Evolutionary conservation across 2,797 vertebrate species (phyloP).

Genomic region (Gymnoscopelus microlampas): DNA sequence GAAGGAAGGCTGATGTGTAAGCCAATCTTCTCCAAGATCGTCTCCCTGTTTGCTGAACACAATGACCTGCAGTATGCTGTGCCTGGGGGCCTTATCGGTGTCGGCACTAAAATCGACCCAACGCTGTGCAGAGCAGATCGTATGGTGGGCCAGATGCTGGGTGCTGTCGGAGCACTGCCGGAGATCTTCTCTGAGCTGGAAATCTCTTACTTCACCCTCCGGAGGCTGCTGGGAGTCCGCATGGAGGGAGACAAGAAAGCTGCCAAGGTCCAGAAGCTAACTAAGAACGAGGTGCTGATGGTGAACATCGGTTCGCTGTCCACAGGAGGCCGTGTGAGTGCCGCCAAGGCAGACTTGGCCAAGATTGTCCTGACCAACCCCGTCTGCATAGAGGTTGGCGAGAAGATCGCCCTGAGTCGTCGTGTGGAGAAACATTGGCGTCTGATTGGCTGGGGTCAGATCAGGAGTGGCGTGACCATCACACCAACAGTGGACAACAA

Average conservation of each 20-base stretch:
- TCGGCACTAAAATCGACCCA: slow-evolving; percentile 98
- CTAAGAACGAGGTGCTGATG: slow-evolving; percentile 98
- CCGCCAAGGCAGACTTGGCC: slow-evolving; percentile 97
- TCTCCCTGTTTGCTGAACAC: slow-evolving; percentile 97
- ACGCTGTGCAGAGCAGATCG: slow-evolving; percentile 96
- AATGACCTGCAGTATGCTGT: slow-evolving; percentile 98
- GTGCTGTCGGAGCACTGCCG: slow-evolving; percentile 94
- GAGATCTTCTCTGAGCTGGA: slow-evolving; percentile 99
- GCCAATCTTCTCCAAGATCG: slow-evolving; percentile 99
- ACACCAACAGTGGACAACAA: slow-evolving; percentile 98
- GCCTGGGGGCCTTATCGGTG: slow-evolving; percentile 97
- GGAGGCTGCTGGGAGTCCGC: slow-evolving; percentile 93
- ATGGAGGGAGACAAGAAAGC: slow-evolving; percentile 99
- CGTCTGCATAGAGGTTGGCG: slow-evolving; percentile 97
- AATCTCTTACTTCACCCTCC: slow-evolving; percentile 96
- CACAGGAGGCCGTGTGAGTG: slow-evolving; percentile 96
- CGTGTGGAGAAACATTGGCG: slow-evolving; percentile 99
- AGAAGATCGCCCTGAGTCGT: slow-evolving; percentile 98
- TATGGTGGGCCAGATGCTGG: slow-evolving; percentile 99
- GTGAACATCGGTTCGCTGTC: slow-evolving; percentile 98
- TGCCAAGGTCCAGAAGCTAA: slow-evolving; percentile 98
- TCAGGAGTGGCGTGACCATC: slow-evolving; percentile 99
- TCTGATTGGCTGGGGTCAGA: slow-evolving; percentile 99
- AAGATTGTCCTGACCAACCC: slow-evolving; percentile 99
- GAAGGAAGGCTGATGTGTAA: slow-evolving; percentile 99